These are phyloP conservation scores for Autographa gamma DNA, from an alignment of 2,888 invertebrate species.

Conservation along the genomic window DNA sequence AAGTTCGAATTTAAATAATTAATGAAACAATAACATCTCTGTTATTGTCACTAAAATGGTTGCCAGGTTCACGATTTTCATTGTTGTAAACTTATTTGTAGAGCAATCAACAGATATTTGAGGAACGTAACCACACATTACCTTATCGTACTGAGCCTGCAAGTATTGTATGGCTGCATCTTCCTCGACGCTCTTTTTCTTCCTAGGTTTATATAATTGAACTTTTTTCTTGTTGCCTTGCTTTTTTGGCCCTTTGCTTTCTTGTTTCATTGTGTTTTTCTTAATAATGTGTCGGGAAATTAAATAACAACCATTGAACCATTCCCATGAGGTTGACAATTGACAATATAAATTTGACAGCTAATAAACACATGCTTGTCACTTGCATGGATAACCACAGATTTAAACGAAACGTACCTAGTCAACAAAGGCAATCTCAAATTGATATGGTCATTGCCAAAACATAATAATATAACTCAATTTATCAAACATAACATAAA, in stretches of 20 bases:
- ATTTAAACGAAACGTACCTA: no score
- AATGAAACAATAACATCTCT: background rate
- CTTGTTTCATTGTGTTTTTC: conserved; percentile 70
- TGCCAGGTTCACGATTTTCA: background rate
- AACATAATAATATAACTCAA: no score
- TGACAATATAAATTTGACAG: conserved; percentile 10
- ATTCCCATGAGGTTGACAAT: conserved; percentile 16
- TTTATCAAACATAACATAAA: no score
- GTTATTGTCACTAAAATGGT: background rate
- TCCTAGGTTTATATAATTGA: conserved; percentile 81
- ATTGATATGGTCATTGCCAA: no score
- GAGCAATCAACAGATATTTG: background rate
- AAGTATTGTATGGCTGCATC: conserved; percentile 87
- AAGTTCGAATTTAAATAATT: background rate
- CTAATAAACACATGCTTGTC: background rate
- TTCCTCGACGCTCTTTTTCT: conserved; percentile 83
- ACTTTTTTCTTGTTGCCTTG: conserved; percentile 73
- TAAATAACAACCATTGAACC: background rate
- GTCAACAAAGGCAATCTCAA: no score
- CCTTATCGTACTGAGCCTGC: conserved; percentile 84
- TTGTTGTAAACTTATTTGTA: background rate
- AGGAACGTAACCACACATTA: conserved; percentile 49
- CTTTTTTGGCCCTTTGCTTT: conserved; percentile 61
- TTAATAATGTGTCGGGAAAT: background rate
- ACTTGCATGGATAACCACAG: background rate